Evolutionary conservation across 2,113 vertebrate genomes (phyloP).

Genomic region (Choloepus hoffmanni): DNA sequence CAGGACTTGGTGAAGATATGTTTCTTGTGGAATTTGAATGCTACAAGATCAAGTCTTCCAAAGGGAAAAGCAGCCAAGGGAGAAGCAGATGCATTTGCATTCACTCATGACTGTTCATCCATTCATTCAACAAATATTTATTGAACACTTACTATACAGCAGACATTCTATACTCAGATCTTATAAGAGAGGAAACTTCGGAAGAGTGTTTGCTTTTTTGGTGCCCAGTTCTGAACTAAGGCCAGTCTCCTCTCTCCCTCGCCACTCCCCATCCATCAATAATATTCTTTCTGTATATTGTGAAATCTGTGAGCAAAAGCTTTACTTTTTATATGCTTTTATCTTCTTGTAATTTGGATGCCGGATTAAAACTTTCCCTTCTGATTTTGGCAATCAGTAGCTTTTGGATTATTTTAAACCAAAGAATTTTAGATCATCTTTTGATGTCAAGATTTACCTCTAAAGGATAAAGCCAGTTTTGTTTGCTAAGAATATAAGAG

Average conservation of each 20-base stretch:
- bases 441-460: conserved; percentile 5
- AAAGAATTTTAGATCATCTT: conserved; percentile 9
- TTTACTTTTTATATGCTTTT: conserved; percentile 26
- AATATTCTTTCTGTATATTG: not conserved
- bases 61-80: not conserved
- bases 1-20: conserved; percentile 69
- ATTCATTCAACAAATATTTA: not conserved
- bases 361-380: conserved; percentile 11
- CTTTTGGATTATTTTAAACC: conserved; percentile 45
- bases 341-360: conserved; percentile 21
- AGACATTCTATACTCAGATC: not conserved
- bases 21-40: conserved; percentile 70
- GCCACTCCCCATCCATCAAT: not conserved
- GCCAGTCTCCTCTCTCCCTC: not conserved
- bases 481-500: not conserved
- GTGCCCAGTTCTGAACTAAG: not conserved
- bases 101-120: not conserved
- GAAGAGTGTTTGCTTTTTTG: not conserved
- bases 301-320: not conserved
- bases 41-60: conserved; percentile 47
- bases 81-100: not conserved
- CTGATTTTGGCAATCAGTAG: conserved; percentile 16
- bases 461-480: conserved; percentile 10
- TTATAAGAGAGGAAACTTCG: not conserved
- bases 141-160: not conserved